Base-by-base conservation (phyloP, 1,140 invertebrate species). In the Teleopsis dalmanni region DNA sequence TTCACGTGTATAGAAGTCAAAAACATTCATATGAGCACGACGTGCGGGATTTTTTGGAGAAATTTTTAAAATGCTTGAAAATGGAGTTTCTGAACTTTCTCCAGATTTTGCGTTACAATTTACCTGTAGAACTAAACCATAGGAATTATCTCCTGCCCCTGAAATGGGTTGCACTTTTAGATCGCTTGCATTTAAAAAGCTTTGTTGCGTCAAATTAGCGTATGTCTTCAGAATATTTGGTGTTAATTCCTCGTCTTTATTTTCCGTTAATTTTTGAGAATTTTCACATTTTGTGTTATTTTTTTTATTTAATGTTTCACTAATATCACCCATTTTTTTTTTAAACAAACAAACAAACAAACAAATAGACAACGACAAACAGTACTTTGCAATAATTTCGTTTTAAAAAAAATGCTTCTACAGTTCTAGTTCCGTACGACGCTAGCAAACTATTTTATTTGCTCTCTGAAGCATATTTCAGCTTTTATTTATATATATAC, bases 61-160 rank as follows among this genome's bases (percentile, higher is more conserved):
- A 31, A 62, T 56, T 36, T 62, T 62, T 22, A 61, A 40, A 36
- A 62, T 52, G 11, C 26, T n/a, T 14, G 14, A 9, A 34, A 51
- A 16, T 44, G 22, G 10, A 36, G 7, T 2, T 36, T 5, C 3
- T 21, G 45, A 1, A 2, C 8, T 10, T 4, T 25, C 22, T 22
- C 19, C 29, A 18, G 42, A 35, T 46, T 35, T n/a, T 38, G 55
- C 52, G 50, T 51, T 47, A 42, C 51, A 8, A 52, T 18, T 18
- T 2, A 51, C 50, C 16, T 56, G 54, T 7, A 61, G 33, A 29
- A 62, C 54, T 34, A 57, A 53, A 4, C 60, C 60, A 31, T 58
- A 62, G 9, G 56, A 55, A 35, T 62, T 62, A 47, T 62, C 60
- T 38, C 60, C 60, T 11, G 54, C 51, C 16, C 60, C 60, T 1